phyloP scores from a whole-genome alignment of 2,113 vertebrate species.

The Nothobranchius kuhntae region DNA sequence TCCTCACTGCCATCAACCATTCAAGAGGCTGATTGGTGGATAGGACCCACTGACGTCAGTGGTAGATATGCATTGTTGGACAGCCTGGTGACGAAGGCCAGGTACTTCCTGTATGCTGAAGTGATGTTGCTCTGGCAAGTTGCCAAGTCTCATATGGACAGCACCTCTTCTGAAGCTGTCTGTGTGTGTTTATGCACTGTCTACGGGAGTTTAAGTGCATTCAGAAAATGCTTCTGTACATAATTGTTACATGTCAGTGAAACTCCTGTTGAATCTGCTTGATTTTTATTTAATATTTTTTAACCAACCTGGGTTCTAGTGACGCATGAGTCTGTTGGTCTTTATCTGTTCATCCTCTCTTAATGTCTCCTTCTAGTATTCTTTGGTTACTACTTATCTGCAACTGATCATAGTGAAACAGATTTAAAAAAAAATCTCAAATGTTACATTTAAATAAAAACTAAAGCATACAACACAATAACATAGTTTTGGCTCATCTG shows the following conservation, averaged over 20 bases:
- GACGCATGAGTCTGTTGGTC: conserved; percentile 41
- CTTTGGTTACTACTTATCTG: conserved; percentile 37
- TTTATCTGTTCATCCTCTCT: conserved; percentile 27
- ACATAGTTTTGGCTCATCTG: conserved; percentile 35
- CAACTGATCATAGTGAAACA: conserved; percentile 12
- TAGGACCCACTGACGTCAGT: not conserved
- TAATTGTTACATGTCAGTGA: conserved; percentile 13
- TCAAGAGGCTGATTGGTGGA: not conserved
- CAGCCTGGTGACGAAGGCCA: not conserved
- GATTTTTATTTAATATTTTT: conserved; percentile 1
- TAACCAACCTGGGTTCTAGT: conserved; percentile 4
- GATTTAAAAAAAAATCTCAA: conserved; percentile 6
- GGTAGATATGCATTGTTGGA: not conserved
- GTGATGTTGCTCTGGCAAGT: conserved; percentile 30
- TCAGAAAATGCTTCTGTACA: conserved; percentile 43
- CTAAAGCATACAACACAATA: conserved; percentile 19
- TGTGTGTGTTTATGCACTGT: conserved; percentile 8
- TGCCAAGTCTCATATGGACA: conserved; percentile 50
- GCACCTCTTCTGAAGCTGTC: conserved; percentile 9
- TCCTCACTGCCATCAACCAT: conserved; percentile 1
- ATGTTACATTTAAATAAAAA: conserved; percentile 28
- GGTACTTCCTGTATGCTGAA: not conserved
- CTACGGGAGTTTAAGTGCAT: conserved; percentile 42
- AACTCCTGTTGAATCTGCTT: conserved; percentile 3
- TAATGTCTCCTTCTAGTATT: conserved; percentile 33